Conservation (phyloP, 2,888 invertebrate species). For the Pristionchus entomophagus region DNA sequence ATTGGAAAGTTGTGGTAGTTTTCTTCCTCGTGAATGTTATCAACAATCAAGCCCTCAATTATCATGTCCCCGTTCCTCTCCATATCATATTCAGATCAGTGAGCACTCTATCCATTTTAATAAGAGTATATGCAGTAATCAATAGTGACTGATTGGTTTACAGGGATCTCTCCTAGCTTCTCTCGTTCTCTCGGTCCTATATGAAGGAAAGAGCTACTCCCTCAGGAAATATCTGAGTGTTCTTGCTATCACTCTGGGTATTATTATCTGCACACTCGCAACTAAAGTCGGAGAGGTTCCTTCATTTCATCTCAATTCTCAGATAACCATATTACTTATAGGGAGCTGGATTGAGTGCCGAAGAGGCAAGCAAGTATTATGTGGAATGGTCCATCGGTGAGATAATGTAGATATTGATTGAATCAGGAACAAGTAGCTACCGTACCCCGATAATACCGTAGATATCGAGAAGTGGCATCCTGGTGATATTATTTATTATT, state of each 20-base stretch:
- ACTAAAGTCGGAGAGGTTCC: constrained; percentile 50
- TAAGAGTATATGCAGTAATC: background rate
- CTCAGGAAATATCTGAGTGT: constrained; percentile 84
- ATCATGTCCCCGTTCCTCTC: constrained; percentile 96
- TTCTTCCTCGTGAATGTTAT: constrained; percentile 93
- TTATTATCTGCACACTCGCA: constrained; percentile 90
- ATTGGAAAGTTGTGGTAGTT: constrained; percentile 87
- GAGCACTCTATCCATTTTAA: constrained; percentile 71
- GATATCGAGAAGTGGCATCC: too few species aligned
- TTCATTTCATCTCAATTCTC: background rate
- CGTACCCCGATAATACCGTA: background rate
- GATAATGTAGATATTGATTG: constrained; percentile 22
- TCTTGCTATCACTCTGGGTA: constrained; percentile 92
- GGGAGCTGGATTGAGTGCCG: constrained; percentile 60
- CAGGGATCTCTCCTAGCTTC: constrained; percentile 96
- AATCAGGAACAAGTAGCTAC: background rate
- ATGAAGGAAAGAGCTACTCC: constrained; percentile 84
- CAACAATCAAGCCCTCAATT: constrained; percentile 92
- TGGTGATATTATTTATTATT: too few species aligned
- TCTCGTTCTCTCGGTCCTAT: constrained; percentile 92
- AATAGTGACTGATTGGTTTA: background rate
- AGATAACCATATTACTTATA: background rate
- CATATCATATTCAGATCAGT: constrained; percentile 98
- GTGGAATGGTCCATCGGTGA: constrained; percentile 71
- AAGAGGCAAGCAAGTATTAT: constrained; percentile 72